Percentiles rank a stretch among this genome's conserved stretches.
These are phyloP conservation scores for Luffia ferchaultella DNA, from an alignment of 2,888 invertebrate species.

Conservation along the genomic window DNA sequence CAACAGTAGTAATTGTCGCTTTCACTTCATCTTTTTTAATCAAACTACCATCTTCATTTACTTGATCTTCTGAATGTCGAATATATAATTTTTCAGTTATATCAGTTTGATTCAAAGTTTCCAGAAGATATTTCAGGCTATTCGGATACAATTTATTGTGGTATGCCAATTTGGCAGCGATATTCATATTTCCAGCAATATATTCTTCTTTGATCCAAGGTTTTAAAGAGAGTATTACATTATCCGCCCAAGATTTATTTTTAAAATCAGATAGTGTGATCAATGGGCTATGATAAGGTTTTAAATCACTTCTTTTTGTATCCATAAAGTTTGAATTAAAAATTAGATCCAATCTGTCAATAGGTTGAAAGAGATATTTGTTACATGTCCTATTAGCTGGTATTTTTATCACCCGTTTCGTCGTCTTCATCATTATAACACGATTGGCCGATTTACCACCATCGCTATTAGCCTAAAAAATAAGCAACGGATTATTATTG, in stretches of 20 bases:
- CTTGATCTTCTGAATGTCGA: conserved; percentile 26
- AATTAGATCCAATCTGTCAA: conserved; percentile 47
- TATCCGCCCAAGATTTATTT: conserved; percentile 46
- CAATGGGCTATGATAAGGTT: conserved; percentile 36
- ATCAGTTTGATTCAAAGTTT: conserved; percentile 30
- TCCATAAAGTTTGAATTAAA: conserved; percentile 43
- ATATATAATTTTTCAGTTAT: conserved; percentile 27
- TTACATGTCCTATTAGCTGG: conserved; percentile 51
- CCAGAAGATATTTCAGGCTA: conserved; percentile 35
- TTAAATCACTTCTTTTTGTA: conserved; percentile 33
- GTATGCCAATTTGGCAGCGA: conserved; percentile 49
- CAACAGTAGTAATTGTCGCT: conserved; percentile 35
- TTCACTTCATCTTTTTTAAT: conserved; percentile 34
- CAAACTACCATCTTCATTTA: conserved; percentile 10
- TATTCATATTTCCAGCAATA: conserved; percentile 34
- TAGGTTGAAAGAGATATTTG: conserved; percentile 44
- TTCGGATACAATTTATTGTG: conserved; percentile 38
- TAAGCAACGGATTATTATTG: too few relatives aligned
- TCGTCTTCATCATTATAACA: conserved; percentile 74
- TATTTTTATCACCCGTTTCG: conserved; percentile 75
- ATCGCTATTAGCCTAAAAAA: conserved; percentile 64
- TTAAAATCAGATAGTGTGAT: conserved; percentile 36
- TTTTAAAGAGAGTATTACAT: conserved; percentile 36
- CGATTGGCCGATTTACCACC: conserved; percentile 66
- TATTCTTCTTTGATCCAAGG: conserved; percentile 41